Evolutionary conservation across 2,888 invertebrate genomes (phyloP).

Genomic region (Caradrina clavipalpis): DNA sequence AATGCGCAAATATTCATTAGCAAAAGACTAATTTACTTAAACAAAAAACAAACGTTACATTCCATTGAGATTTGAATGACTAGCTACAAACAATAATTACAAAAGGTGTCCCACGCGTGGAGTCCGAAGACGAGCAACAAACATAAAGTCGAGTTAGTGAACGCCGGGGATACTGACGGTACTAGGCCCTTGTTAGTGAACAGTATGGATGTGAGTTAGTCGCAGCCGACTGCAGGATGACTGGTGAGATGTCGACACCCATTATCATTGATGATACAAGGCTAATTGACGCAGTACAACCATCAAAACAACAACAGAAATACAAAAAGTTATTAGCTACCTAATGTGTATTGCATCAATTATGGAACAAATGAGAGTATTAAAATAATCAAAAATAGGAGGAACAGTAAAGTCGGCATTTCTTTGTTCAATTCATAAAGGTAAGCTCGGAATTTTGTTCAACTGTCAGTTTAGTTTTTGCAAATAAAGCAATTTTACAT

Average conservation of each 20-base stretch:
- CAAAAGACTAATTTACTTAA: conserved; percentile 19
- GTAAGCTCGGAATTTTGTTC: conserved; percentile 54
- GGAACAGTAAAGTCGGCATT: conserved; percentile 80
- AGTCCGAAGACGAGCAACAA: conserved; percentile 86
- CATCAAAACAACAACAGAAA: conserved; percentile 64
- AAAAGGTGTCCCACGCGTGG: conserved; percentile 31
- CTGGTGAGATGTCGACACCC: conserved; percentile 76
- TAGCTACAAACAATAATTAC: conserved; percentile 33
- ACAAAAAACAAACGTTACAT: conserved; percentile 8
- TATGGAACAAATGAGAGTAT: conserved; percentile 64
- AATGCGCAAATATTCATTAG: conserved; percentile 21
- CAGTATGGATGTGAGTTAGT: conserved; percentile 81
- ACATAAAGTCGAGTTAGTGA: conserved; percentile 81
- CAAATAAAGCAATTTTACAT: conserved; percentile 52
- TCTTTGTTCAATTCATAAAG: conserved; percentile 29
- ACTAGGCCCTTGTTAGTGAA: conserved; percentile 86
- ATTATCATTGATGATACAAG: conserved; percentile 72
- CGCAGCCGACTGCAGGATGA: conserved; percentile 69
- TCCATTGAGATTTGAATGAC: conserved; percentile 3
- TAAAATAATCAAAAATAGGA: conserved; percentile 69
- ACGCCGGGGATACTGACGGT: conserved; percentile 77
- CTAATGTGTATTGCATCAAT: conserved; percentile 75
- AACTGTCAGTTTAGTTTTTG: conserved; percentile 55
- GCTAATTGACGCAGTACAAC: conserved; percentile 82
- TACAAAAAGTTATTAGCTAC: conserved; percentile 63